Evolutionary conservation across 2,888 invertebrate genomes (phyloP), one percentile per base, ranked within the genome.

Genomic region (Synanthedon formicaeformis): DNA sequence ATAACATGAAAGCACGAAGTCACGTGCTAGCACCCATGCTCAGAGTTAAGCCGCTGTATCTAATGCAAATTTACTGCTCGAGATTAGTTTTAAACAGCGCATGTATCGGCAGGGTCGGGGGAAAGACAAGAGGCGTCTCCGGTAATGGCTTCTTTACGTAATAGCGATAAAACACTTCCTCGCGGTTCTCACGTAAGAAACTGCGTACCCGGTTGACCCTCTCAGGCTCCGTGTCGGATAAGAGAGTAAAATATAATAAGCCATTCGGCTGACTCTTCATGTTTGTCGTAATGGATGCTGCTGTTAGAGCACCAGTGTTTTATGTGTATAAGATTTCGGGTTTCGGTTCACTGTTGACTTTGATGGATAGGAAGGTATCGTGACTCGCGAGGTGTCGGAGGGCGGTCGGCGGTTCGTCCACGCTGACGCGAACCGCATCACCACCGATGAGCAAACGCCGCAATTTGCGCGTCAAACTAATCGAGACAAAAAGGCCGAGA

Each of bases 141-240:
- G 64, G 71, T 76, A 77, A 81, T 78, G 71, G 77, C 72, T 75
- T 71, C 71, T 71, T 75, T 72, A 67, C 65, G 69, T 73, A 77
- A 76, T 70, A 71, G 66, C 64, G 76, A 75, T 81, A 80, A 77
- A 80, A 75, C 73, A 69, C 69, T 81, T 78, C 73, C 75, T 75
- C 63, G 71, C 71, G 65, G 67, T 67, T 67, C 64, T 74, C 72
- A 78, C 70, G 76, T 78, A 79, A 71, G 78, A 79, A 77, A 49
- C 16, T 49, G 23, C 16, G 13, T 49, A 12, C 14, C 14, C 45
- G 45, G 45, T 14, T 45, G 45, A n/a, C 12, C 45, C 34, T 34
- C 34, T 34, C 34, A 34, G 34, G 34, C 34, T 34, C 34, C 34
- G 34, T 12, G 45, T 45, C 14, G 45, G 13, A 14, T 14, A 14